Base-by-base conservation (phyloP, 2,888 invertebrate genomes). In the Tromatobia lineatoria region DNA sequence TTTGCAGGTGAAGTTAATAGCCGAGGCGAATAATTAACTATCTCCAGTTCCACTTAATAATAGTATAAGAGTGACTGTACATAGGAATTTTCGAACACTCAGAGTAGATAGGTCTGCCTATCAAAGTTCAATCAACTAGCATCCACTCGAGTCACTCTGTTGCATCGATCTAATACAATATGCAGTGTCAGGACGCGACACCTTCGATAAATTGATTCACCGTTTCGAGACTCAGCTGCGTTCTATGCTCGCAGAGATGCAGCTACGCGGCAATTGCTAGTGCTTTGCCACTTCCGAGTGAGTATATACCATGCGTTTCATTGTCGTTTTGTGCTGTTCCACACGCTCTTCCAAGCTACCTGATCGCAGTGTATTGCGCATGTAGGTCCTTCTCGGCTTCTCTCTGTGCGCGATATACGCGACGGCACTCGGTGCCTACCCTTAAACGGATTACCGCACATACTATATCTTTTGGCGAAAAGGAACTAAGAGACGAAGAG, bases 381-480 rank as follows among this genome's bases (percentile, higher is more conserved):
- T 47, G 52, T 34, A 42, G 69, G 54, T 67, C 52, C 42, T 38
- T 69, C 67, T 29, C 76, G 34, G 38, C 23, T 13, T 52, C 64
- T 73, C 59, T 66, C 50, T 71, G 59, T 52, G 45, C 45, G 13
- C 57, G 25, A 20, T 64, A 45, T 15, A 45, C 18, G 47, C 23
- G 7, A 47, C 69, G 73, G 54, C 64, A 78, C 80, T 64, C 69
- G 52, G 69, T 73, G 23, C 64, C 34, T 29, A 15, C 61, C 76
- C 66, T 79, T 83, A 85, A 86, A 77, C 73, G 85, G 83, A 86
- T 86, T 85, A 86, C 80, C 66, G 75, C 80, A 66, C 82, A 25
- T 34, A 64, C 45, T 57, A 57, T 86, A 85, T 88, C 87, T 86
- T 85, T 83, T 74, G 82, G 78, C 82, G 80, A 85, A 76, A 85